Conservation (phyloP, 1,140 invertebrate genomes). For the Charaxes varanes region DNA sequence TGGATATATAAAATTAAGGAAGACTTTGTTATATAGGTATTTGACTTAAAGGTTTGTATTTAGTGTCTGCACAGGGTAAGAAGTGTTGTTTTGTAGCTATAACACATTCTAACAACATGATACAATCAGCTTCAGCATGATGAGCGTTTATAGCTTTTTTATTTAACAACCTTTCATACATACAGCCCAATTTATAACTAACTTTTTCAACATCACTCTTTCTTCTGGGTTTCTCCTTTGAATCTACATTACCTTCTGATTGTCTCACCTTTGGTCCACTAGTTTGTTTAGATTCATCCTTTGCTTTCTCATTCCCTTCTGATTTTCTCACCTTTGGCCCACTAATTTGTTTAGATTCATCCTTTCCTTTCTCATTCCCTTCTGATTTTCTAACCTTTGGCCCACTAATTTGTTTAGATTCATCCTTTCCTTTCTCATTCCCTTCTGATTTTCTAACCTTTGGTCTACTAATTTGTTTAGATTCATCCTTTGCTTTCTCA, state of each 20-base stretch:
- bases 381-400: no score
- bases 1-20: no score
- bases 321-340: no score
- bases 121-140: conserved; percentile 33
- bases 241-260: conserved; percentile 1
- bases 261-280: conserved; percentile 4
- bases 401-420: conserved; percentile 8
- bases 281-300: not conserved
- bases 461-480: conserved; percentile 1
- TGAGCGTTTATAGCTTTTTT: conserved; percentile 29
- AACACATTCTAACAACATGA: conserved; percentile 59
- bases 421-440: no score
- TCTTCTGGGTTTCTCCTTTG: not conserved
- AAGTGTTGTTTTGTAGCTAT: conserved; percentile 72
- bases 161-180: conserved; percentile 74
- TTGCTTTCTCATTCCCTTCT: no score
- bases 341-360: no score
- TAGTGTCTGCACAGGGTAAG: conserved; percentile 72
- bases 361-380: no score
- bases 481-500: no score
- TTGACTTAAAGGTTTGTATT: conserved; percentile 59
- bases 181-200: conserved; percentile 67
- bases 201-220: conserved; percentile 18
- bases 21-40: no score
- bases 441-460: conserved; percentile 7